Evolutionary conservation across 2,888 invertebrate species (phyloP).

Genomic region (Dicycla oo): DNA sequence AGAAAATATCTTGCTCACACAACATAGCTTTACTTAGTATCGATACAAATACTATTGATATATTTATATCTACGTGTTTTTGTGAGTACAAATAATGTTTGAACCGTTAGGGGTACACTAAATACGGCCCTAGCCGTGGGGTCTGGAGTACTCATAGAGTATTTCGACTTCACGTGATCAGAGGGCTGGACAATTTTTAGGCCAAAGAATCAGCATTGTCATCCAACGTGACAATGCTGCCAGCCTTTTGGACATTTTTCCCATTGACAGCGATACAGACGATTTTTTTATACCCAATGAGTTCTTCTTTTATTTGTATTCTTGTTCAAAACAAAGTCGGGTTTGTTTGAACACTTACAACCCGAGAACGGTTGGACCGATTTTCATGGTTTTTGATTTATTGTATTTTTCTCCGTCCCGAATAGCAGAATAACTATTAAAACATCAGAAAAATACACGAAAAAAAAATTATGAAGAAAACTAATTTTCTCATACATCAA

Average conservation of each 20-base stretch:
- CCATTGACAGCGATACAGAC: not conserved
- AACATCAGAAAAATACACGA: too few species aligned
- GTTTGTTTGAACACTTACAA: too few species aligned
- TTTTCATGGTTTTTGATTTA: too few species aligned
- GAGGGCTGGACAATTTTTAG: too few species aligned
- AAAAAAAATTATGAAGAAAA: too few species aligned
- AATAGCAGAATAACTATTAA: too few species aligned
- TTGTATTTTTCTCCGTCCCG: too few species aligned
- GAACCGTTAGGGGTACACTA: not conserved
- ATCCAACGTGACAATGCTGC: too few species aligned
- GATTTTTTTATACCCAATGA: not conserved
- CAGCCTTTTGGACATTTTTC: not conserved
- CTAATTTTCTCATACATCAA: too few species aligned
- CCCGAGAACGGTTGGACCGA: too few species aligned
- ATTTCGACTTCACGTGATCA: not conserved
- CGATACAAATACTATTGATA: not conserved
- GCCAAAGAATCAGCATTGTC: not conserved
- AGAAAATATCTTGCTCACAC: slow-evolving; percentile 10
- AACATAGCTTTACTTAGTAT: not conserved
- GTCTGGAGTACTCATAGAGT: not conserved
- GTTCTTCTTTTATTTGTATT: not conserved
- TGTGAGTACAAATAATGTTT: not conserved
- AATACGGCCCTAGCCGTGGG: too few species aligned
- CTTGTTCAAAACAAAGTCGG: too few species aligned
- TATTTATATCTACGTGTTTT: not conserved